Evolutionary conservation across 1,140 invertebrate genomes (phyloP), one percentile per base, ranked within the genome.

Genomic region (Leptoteleia sp.): DNA sequence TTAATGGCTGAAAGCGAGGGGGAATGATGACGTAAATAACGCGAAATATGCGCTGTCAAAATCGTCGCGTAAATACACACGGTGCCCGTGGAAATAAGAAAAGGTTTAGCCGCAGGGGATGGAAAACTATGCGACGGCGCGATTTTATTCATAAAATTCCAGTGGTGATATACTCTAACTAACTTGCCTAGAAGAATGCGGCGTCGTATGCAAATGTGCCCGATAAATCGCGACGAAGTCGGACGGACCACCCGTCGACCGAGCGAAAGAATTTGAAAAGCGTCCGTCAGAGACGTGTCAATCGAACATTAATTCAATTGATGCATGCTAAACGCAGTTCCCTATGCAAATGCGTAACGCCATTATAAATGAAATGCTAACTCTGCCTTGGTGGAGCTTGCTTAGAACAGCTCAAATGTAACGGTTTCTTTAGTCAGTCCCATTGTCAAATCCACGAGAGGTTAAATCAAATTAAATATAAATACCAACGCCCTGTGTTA

Each of bases 261-360:
- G 42, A 64, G 76, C 68, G 77, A 76, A 80, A 79, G 80, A 86
- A 83, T 83, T 83, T 85, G 77, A 86, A 86, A 84, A 86, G 83
- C 82, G 68, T 50, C 75, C 80, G 81, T 84, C 83, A 79, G 82
- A 81, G 82, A 85, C 84, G 81, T 81, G 83, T 82, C 85, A 84
- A 85, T 87, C 83, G 84, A 85, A 77, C 83, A 82, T 86, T 87
- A 85, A 88, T 88, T 86, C 84, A 84, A 87, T 87, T 86, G 77
- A 77, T 80, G 83, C 85, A 84, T 85, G 79, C 82, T 86, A 82
- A 86, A 80, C 80, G 77, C 64, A 81, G 83, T 84, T 80, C 84
- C 84, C 84, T 87, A 88, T 87, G 85, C 85, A 88, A 87, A 87
- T 87, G 85, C 81, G 37, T 55, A 40, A 70, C 55, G 38, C 61